These are phyloP conservation scores for Gonioctena quinquepunctata DNA, from an alignment of 1,140 invertebrate genomes.

Conservation along the genomic window DNA sequence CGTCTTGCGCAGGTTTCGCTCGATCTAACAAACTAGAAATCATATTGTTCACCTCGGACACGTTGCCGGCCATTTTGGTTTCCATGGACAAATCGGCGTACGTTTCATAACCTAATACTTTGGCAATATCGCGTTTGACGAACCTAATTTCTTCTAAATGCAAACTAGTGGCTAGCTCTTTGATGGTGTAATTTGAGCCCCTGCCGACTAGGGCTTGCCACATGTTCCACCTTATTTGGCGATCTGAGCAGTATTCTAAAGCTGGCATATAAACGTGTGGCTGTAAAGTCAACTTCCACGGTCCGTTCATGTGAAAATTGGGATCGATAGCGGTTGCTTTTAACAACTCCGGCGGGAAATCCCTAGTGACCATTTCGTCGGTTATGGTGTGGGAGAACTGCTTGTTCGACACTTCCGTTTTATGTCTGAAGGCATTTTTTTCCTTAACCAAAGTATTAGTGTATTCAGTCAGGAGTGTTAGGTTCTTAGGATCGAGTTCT, in stretches of 20 bases:
- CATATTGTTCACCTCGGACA: conserved; percentile 77
- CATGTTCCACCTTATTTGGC: conserved; percentile 75
- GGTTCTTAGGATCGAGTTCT: conserved; percentile 55
- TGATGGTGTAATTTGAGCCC: conserved; percentile 69
- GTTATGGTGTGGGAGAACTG: conserved; percentile 69
- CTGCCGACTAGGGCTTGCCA: conserved; percentile 77
- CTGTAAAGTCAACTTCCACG: conserved; percentile 79
- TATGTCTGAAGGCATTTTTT: conserved; percentile 65
- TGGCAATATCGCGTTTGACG: conserved; percentile 71
- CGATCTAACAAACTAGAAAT: conserved; percentile 70
- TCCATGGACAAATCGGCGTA: conserved; percentile 89
- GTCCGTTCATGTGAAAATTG: conserved; percentile 66
- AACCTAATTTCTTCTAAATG: conserved; percentile 77
- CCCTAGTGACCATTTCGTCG: conserved; percentile 67
- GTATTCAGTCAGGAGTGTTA: conserved; percentile 57
- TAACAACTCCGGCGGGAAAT: conserved; percentile 75
- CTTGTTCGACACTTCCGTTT: conserved; percentile 65
- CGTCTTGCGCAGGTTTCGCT: conserved; percentile 72
- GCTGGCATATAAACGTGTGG: conserved; percentile 73
- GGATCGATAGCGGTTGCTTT: conserved; percentile 68
- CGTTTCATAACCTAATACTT: conserved; percentile 76
- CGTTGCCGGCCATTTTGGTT: conserved; percentile 88
- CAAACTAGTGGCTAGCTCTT: conserved; percentile 70
- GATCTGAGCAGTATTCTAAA: conserved; percentile 81
- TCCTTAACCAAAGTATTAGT: conserved; percentile 60